These are phyloP conservation scores for Festucalex cinctus DNA, from an alignment of 2,113 vertebrate genomes.

Conservation along the genomic window DNA sequence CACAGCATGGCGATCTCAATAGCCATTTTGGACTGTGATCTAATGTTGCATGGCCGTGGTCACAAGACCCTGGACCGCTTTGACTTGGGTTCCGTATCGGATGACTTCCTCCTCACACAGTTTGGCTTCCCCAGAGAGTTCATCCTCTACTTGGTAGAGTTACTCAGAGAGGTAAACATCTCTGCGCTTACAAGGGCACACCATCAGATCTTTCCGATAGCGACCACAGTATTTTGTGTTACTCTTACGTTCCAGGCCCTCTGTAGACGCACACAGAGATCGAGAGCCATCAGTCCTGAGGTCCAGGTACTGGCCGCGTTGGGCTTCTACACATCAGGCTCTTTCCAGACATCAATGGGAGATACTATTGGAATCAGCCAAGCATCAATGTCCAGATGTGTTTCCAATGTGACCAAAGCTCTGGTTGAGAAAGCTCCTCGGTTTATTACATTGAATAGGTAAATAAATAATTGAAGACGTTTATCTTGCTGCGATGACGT, in stretches of 20 bases:
- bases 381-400: slow-evolving; percentile 96
- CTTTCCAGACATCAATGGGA: slow-evolving; percentile 95
- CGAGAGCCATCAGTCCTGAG: slow-evolving; percentile 92
- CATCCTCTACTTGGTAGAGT: slow-evolving; percentile 88
- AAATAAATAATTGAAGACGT: neutral
- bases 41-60: slow-evolving; percentile 90
- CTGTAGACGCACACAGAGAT: slow-evolving; percentile 87
- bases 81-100: slow-evolving; percentile 85
- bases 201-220: neutral
- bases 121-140: slow-evolving; percentile 93
- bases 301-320: slow-evolving; percentile 93
- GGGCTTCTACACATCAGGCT: slow-evolving; percentile 95
- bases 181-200: neutral
- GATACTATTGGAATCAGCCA: slow-evolving; percentile 96
- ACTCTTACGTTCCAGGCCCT: slow-evolving; percentile 52
- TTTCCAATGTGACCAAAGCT: slow-evolving; percentile 90
- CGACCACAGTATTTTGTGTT: neutral
- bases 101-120: slow-evolving; percentile 82
- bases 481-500: neutral
- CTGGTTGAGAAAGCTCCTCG: slow-evolving; percentile 87
- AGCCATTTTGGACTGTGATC: slow-evolving; percentile 89
- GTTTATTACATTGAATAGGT: slow-evolving; percentile 75
- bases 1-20: slow-evolving; percentile 85
- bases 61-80: slow-evolving; percentile 92
- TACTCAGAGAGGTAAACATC: slow-evolving; percentile 69